Evolutionary conservation across 2,888 invertebrate genomes (phyloP), one percentile per base, ranked within the genome.

Genomic region (Strigamia crassipes): DNA sequence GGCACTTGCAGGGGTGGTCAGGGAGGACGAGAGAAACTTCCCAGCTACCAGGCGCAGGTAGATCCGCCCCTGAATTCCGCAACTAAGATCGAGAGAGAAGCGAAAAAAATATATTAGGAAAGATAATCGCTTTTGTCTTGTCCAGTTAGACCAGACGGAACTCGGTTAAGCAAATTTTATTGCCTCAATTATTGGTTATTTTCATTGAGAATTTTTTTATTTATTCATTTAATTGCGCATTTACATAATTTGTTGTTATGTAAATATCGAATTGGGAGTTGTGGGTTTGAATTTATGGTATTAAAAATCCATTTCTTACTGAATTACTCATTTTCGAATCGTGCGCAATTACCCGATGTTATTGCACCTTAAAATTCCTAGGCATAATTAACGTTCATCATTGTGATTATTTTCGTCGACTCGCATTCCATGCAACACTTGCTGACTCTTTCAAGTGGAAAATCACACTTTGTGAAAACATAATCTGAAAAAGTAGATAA

Each of bases 61-160:
- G 73, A 73, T 73, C 73, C 73, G 73, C 73, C 73, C 73, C 73
- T 73, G 73, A 73, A 73, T 73, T 73, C 73, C 73, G 73, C 73
- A 73, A 73, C 73, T 73, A 12, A 31, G 18, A 18, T 51, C 2
- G 51, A 18, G 18, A 51, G 12, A 13, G 31, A 73, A 18, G 13
- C 0, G 23, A 12, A 31, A 73, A 31, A 31, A 31, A 73, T 9
- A 15, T 18, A 18, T 13, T 12, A 9, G 13, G 31, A 73, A 31
- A 10, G 73, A 31, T 27, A 73, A 31, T 27, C 13, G 5, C 15
- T 73, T 73, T 56, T 56, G 38, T 38, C 38, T 38, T 38, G 38
- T 38, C 38, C 38, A 38, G 38, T 38, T 38, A 6, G 38, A 38
- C 38, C 38, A 38, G 38, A 38, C 38, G 10, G 38, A 6, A 6